Evolutionary conservation across 1,140 invertebrate species (phyloP).

Genomic region (Ganaspis sp.): DNA sequence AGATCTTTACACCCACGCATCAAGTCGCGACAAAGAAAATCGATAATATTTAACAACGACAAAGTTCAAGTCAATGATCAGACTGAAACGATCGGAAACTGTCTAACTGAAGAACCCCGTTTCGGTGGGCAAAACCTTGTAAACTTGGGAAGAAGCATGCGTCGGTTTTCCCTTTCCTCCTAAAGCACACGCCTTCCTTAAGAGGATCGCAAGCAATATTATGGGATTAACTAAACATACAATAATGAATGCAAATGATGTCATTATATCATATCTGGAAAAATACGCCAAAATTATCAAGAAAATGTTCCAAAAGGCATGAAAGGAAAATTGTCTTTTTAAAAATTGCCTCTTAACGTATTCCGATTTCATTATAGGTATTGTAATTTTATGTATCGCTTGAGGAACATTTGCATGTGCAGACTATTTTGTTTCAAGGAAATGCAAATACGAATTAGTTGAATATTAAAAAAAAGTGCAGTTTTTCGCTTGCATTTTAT

Average conservation of each 20-base stretch:
- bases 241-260: background rate
- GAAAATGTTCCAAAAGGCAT: no score
- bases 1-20: slow-evolving; percentile 28
- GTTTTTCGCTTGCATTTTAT: no score
- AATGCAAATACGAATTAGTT: no score
- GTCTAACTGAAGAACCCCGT: slow-evolving; percentile 52
- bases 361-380: no score
- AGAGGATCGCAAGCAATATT: slow-evolving; percentile 1
- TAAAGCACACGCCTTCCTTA: slow-evolving; percentile 53
- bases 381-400: no score
- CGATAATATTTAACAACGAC: slow-evolving; percentile 32
- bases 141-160: slow-evolving; percentile 64
- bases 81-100: slow-evolving; percentile 57
- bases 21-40: background rate
- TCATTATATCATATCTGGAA: background rate
- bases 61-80: slow-evolving; percentile 45
- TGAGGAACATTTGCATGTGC: no score
- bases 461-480: no score
- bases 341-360: no score
- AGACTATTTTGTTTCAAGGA: no score
- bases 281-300: no score
- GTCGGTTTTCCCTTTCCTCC: slow-evolving; percentile 64
- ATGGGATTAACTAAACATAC: background rate
- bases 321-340: no score
- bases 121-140: slow-evolving; percentile 47